Base-by-base conservation (phyloP, 2,797 vertebrate genomes). In the Amniataba percoides region DNA sequence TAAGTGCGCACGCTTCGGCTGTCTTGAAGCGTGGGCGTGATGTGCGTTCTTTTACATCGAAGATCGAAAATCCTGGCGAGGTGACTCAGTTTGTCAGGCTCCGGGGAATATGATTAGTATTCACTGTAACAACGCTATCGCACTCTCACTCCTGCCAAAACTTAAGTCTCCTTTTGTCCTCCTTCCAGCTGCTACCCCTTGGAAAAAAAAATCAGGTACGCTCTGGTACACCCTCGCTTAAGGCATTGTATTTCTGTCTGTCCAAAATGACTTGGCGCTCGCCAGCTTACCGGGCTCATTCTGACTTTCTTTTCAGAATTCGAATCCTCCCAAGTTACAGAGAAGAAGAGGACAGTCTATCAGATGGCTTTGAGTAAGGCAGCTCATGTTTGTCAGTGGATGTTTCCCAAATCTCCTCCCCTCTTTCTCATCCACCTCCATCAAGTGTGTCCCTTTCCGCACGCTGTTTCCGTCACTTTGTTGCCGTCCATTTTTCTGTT, bases 311-410 rank as follows among this genome's bases (percentile, higher is more conserved):
- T 53, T 51, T 63, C 63, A 98, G 97, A 98, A 85, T 97, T 97
- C 27, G 97, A 97, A 84, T 94, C 97, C 5, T 91, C 96, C 16
- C 96, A 97, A 87, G 95, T 96, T 87, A 95, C 97, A 64, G 97
- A 98, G 93, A 98, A 98, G 94, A 97, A 98, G 94, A 94, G 97
- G 93, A 98, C 97, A 18, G 97, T 98, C 90, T 98, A 98, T 93
- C 97, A 98, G 94, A 98, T 98, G 97, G 97, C 97, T 84, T 87
- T 98, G 93, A 98, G 97, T 98, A 97, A 97, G 97, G 71, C 71
- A 45, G 70, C 74, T 77, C 31, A 19, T 82, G 64, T 84, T 77
- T 85, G 48, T 88, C 74, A 59, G 31, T 77, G 36, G 23, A 56
- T 79, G 72, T 81, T 71, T 75, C 48, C 68, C 78, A 25, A 62